These are phyloP conservation scores for Amphipyra berbera DNA, from an alignment of 2,888 invertebrate species.

Conservation along the genomic window DNA sequence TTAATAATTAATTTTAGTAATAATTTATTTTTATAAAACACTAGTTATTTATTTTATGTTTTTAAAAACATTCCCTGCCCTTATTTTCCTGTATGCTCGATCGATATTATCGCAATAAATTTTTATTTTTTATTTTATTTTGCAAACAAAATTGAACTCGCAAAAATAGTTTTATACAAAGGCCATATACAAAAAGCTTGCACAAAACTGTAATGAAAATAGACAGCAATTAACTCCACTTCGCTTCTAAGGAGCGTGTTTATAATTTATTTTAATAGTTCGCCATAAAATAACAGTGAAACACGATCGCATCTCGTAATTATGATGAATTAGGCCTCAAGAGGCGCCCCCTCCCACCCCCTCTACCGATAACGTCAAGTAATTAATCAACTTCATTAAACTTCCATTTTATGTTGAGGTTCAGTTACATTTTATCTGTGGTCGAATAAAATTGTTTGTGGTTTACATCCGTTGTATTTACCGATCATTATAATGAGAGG, in stretches of 20 bases:
- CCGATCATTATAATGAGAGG: too few relatives aligned
- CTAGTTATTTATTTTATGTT: too few relatives aligned
- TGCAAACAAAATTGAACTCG: too few relatives aligned
- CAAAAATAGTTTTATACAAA: too few relatives aligned
- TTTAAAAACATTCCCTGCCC: too few relatives aligned
- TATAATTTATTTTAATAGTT: slow-evolving; percentile 56
- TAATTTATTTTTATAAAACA: too few relatives aligned
- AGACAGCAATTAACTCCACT: slow-evolving; percentile 33
- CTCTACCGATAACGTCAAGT: slow-evolving; percentile 58
- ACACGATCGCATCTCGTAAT: slow-evolving; percentile 62
- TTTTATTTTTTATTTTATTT: too few relatives aligned
- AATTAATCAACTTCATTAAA: slow-evolving; percentile 69
- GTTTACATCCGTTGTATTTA: neutral
- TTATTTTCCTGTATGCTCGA: too few relatives aligned
- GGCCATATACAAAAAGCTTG: too few relatives aligned
- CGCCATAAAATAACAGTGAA: slow-evolving; percentile 53
- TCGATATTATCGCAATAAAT: too few relatives aligned
- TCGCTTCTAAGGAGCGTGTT: slow-evolving; percentile 34
- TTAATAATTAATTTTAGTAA: too few relatives aligned
- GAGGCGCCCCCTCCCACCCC: slow-evolving; percentile 17
- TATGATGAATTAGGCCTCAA: slow-evolving; percentile 61
- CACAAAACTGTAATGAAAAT: slow-evolving; percentile 30
- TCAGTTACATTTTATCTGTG: slow-evolving; percentile 45
- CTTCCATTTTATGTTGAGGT: slow-evolving; percentile 48
- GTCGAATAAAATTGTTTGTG: slow-evolving; percentile 26